These are phyloP conservation scores for Drosophila busckii DNA, from an alignment of 1,140 invertebrate genomes.

Conservation along the genomic window DNA sequence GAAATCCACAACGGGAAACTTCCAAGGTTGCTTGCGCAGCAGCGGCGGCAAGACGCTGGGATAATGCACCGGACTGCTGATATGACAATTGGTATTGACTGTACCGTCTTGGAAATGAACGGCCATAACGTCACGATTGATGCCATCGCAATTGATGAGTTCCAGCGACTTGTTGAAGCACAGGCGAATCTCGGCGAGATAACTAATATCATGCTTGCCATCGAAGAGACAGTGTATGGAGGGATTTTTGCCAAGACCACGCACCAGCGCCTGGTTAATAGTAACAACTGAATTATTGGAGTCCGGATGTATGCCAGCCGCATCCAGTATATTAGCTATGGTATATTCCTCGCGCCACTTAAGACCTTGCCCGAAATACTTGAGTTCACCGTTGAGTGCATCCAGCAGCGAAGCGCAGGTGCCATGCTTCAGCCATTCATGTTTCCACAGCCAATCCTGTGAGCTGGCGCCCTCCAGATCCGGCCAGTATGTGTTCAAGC, in stretches of 20 bases:
- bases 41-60: conserved; percentile 78
- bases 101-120: conserved; percentile 67
- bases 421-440: conserved; percentile 92
- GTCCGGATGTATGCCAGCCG: conserved; percentile 82
- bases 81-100: conserved; percentile 82
- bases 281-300: conserved; percentile 81
- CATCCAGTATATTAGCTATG: conserved; percentile 82
- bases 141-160: conserved; percentile 82
- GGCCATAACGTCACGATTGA: conserved; percentile 47
- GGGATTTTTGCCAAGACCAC: conserved; percentile 81
- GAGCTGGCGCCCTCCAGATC: conserved; percentile 83
- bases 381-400: conserved; percentile 83
- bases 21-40: conserved; percentile 47
- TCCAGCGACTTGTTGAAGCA: conserved; percentile 84
- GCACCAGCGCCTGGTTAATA: conserved; percentile 82
- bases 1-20: conserved; percentile 79
- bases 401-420: conserved; percentile 85
- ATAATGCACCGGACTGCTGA: conserved; percentile 81
- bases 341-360: conserved; percentile 83
- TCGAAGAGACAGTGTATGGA: conserved; percentile 83
- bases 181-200: conserved; percentile 83
- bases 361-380: conserved; percentile 87
- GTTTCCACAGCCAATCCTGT: conserved; percentile 85
- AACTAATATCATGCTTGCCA: conserved; percentile 80
- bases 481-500: conserved; percentile 85